phyloP scores from a whole-genome alignment of 2,113 vertebrate species.

The Cnemophilus loriae region DNA sequence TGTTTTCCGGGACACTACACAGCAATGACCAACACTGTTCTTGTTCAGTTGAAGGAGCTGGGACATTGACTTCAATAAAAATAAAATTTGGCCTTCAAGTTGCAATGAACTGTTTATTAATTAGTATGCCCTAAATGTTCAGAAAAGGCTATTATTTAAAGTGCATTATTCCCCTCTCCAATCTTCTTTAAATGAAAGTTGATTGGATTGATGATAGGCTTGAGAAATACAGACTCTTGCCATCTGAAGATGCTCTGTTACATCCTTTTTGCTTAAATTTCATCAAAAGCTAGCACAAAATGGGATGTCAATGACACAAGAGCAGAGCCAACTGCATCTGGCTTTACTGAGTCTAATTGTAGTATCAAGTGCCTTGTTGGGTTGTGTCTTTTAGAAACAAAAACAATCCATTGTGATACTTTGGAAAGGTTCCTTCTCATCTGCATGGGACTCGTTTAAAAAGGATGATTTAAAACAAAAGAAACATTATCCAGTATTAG shows the following conservation, averaged over 20 bases:
- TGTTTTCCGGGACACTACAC: neutral
- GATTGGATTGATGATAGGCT: conserved; percentile 36
- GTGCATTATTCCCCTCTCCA: neutral
- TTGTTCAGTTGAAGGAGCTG: neutral
- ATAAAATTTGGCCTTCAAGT: neutral
- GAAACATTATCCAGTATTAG: conserved; percentile 11
- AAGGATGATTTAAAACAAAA: conserved; percentile 63
- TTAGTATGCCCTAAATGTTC: neutral
- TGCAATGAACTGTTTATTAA: conserved; percentile 39
- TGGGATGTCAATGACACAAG: neutral
- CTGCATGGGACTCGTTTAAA: conserved; percentile 1
- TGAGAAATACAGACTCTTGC: conserved; percentile 8
- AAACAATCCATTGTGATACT: neutral
- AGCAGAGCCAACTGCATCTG: conserved; percentile 30
- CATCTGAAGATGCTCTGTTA: conserved; percentile 10
- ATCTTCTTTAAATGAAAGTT: conserved; percentile 30
- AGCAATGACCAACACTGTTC: neutral
- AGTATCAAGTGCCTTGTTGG: conserved; percentile 23
- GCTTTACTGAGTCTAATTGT: neutral
- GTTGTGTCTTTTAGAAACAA: conserved; percentile 25
- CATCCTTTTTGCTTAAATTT: neutral
- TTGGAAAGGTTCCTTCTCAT: conserved; percentile 43
- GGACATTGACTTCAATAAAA: neutral
- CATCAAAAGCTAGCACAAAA: conserved; percentile 24
- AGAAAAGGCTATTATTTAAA: neutral